Conservation (phyloP, 2,797 vertebrate genomes). For the Carduelis carduelis region DNA sequence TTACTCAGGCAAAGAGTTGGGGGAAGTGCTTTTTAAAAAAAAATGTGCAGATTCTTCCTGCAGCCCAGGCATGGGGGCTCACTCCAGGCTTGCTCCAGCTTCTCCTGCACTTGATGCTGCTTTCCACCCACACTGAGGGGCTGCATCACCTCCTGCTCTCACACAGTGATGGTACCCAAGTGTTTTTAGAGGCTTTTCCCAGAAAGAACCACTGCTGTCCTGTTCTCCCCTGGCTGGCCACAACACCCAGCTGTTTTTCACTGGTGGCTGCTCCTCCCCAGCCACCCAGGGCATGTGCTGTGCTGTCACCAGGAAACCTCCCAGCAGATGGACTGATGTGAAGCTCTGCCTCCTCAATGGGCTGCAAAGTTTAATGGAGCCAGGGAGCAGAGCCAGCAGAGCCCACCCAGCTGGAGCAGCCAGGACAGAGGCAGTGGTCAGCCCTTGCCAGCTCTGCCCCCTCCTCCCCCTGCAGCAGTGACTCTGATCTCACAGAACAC, state of each 20-base stretch:
- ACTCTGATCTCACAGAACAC: not conserved
- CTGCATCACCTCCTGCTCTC: not conserved
- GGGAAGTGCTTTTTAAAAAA: not conserved
- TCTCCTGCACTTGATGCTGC: accelerated
- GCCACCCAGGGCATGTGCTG: not conserved
- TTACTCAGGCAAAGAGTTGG: not conserved
- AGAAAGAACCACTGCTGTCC: not conserved
- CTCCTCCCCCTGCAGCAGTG: not conserved
- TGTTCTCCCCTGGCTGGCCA: not conserved
- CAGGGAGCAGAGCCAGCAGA: not conserved
- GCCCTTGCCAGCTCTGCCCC: not conserved
- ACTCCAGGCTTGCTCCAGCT: not conserved
- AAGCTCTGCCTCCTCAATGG: not conserved
- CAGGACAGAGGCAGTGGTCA: not conserved
- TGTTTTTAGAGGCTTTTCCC: not conserved
- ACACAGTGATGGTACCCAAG: accelerated
- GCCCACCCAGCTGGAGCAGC: not conserved
- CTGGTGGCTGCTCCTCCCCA: not conserved
- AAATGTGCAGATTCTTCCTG: accelerated
- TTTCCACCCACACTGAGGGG: not conserved
- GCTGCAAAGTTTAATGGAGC: not conserved
- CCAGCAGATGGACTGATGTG: accelerated
- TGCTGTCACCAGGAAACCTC: accelerated
- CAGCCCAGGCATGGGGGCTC: accelerated
- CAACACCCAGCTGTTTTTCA: accelerated